Evolutionary conservation across 2,888 invertebrate genomes (phyloP).

Genomic region (Tridacna crocea): DNA sequence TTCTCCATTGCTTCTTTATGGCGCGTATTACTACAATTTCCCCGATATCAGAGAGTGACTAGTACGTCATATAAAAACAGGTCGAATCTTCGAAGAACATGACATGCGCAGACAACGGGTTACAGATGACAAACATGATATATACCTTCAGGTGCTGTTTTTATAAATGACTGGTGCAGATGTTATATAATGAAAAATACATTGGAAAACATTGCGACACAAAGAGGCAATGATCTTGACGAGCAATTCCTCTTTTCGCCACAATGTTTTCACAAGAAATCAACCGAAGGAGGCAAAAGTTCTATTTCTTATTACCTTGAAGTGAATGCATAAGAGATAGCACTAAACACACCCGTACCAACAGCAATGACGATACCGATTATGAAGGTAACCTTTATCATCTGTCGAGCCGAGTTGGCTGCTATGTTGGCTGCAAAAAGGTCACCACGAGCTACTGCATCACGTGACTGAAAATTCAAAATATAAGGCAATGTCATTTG

Average conservation of each 20-base stretch:
- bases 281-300: background rate
- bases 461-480: slow-evolving; percentile 57
- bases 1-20: too few relatives aligned
- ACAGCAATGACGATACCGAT: slow-evolving; percentile 52
- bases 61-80: too few relatives aligned
- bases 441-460: slow-evolving; percentile 63
- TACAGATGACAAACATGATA: too few relatives aligned
- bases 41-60: too few relatives aligned
- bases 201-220: background rate
- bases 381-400: slow-evolving; percentile 62
- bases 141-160: too few relatives aligned
- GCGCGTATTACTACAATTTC: too few relatives aligned
- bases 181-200: too few relatives aligned
- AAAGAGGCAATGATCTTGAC: background rate
- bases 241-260: background rate
- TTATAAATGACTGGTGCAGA: too few relatives aligned
- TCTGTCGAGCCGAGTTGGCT: slow-evolving; percentile 56
- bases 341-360: slow-evolving; percentile 41
- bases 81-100: too few relatives aligned
- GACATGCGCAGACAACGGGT: too few relatives aligned
- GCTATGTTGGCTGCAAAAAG: slow-evolving; percentile 49
- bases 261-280: background rate
- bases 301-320: background rate
- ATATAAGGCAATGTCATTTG: background rate
- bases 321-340: slow-evolving; percentile 13